Evolutionary conservation across 2,797 vertebrate genomes (phyloP), one percentile per base, ranked within the genome.

Genomic region (Spheniscus humboldti): DNA sequence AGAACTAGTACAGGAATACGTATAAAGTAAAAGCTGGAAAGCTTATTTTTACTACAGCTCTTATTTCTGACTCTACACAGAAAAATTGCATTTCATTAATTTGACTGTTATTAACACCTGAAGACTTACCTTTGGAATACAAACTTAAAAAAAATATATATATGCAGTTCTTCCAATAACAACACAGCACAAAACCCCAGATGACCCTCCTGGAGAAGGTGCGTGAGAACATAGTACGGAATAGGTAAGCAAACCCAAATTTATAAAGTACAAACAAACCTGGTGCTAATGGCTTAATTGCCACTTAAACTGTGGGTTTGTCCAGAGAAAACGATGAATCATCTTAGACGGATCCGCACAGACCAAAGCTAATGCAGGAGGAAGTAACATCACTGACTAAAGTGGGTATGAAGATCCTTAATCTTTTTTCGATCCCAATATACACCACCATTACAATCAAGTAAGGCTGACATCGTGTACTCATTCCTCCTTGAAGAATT

Each of bases 351-450:
- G 25, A 13, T 6, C 45, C 7, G 48, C 53, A 25, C 10, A 27
- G 24, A 8, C 7, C 31, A 7, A 30, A 5, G 37, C 8, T 15
- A 37, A 18, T 0, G 28, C 43, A 5, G 12, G n/a, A 7, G 19
- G 45, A 13, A 27, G n/a, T 11, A 16, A 2, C 8, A 5, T 0
- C 62, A 6, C 3, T 2, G 14, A 5, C 3, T 4, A 2, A 2
- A 23, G 7, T 0, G 14, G 5, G 7, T 0, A 20, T 4, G 6
- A 68, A 35, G 6, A 43, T 4, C 13, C 4, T 59, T 6, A 0
- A 3, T 2, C 4, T 30, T 22, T 30, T 20, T 14, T 7, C n/a
- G 9, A 3, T 1, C 25, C 41, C 2, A 5, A 3, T 3, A 18
- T 2, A 3, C 3, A 3, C 1, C 45, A 7, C 17, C 22, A 1